Base-by-base conservation (phyloP, 2,113 vertebrate genomes). In the Polyodon spathula region DNA sequence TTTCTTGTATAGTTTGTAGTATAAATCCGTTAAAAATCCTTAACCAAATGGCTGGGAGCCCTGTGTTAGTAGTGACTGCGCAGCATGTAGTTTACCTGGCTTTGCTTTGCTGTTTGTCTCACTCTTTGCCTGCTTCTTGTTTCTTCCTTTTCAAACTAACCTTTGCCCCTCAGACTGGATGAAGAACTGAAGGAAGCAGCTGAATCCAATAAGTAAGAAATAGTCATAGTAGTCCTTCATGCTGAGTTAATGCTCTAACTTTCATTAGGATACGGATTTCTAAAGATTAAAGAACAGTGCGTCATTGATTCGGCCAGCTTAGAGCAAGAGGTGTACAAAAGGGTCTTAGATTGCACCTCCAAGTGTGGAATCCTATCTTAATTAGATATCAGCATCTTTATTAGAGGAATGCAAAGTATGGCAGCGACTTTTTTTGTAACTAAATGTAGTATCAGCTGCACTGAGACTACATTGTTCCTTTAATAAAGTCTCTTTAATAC, bases 131-230 rank as follows among this genome's bases (percentile, higher is more conserved):
- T 78, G 80, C 82, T 77, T 84, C 72, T 82, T 75, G 72, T 74
- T 65, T 73, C 50, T 73, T 75, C 64, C 74, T 77, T 80, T 76
- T 77, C 76, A 68, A 60, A 58, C 66, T 63, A 63, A 71, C 77
- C 75, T 68, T 83, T 84, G 70, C 81, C 71, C 66, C 65, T 73
- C 85, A 98, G 94, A 88, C 85, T 97, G 78, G 95, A 98, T 80
- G 90, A 96, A 83, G 91, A 97, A 70, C 81, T 97, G 84, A 94
- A 88, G 76, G 92, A 94, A 71, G 76, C 90, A 58, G 86, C 90
- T 17, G 85, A 88, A 78, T 44, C 82, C 77, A 88, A 90, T 76
- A 94, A 88, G 94, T 98, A 91, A 93, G 95, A 76, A 61, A 54
- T 66, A 59, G 42, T 40, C 42, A 2, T 43, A 52, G 54, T 56